A percentile compares a stretch with the other conserved stretches of the same genome.
Evolutionary conservation across 2,113 vertebrate genomes (phyloP).

Genomic region (Mellivora capensis): DNA sequence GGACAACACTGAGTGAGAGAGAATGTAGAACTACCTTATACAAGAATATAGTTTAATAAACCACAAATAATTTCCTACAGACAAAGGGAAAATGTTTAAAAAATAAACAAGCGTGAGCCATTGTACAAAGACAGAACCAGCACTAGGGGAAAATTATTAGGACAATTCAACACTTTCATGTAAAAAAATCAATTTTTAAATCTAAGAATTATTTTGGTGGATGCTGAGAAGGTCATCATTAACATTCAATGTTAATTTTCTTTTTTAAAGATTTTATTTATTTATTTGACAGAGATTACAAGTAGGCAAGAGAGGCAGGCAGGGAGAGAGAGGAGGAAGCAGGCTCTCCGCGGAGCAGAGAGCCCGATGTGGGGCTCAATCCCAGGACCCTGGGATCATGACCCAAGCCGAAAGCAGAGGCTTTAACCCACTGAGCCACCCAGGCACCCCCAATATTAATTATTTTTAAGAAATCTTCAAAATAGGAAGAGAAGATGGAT

Average conservation of each 20-base stretch:
- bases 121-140: background rate
- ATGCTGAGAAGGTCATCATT: background rate
- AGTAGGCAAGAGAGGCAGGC: too few relatives aligned
- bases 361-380: too few relatives aligned
- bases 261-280: too few relatives aligned
- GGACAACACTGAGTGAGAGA: background rate
- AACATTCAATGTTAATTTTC: background rate
- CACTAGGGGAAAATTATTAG: background rate
- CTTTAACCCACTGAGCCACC: too few relatives aligned
- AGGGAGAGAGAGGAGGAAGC: too few relatives aligned
- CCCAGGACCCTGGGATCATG: too few relatives aligned
- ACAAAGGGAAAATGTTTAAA: background rate
- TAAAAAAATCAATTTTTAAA: conserved; percentile 27
- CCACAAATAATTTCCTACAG: background rate
- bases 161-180: background rate
- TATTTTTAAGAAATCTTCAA: conserved; percentile 9
- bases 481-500: background rate
- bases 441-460: too few relatives aligned
- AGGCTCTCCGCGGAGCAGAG: too few relatives aligned
- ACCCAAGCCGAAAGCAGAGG: too few relatives aligned
- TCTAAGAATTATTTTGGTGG: conserved; percentile 3
- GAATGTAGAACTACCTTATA: background rate
- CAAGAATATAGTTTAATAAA: background rate
- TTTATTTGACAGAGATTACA: too few relatives aligned
- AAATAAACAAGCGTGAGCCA: background rate